These are phyloP conservation scores for Lasioglossum lativentre DNA, from an alignment of 2,888 invertebrate species.

Conservation along the genomic window DNA sequence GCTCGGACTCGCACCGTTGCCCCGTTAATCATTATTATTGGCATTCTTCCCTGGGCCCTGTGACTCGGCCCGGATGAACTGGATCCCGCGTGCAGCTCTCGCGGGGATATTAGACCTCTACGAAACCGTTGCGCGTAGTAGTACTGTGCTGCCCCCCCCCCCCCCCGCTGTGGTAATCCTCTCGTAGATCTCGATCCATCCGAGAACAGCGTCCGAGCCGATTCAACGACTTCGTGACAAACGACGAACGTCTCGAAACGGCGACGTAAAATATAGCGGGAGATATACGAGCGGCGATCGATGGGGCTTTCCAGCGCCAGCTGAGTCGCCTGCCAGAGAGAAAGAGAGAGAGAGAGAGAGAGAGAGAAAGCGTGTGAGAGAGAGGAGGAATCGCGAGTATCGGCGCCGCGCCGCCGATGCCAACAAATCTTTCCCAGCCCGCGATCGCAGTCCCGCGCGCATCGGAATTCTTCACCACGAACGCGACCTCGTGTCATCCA, in stretches of 20 bases:
- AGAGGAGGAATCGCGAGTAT: conserved; percentile 1
- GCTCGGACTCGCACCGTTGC: background rate
- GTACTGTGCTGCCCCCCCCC: too few relatives aligned
- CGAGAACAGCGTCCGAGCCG: conserved; percentile 5
- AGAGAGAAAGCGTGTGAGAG: background rate
- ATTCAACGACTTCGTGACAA: conserved; percentile 36
- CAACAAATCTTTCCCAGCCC: conserved; percentile 27
- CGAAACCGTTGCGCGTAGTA: conserved; percentile 12
- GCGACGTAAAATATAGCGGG: conserved; percentile 36
- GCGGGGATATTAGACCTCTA: conserved; percentile 46
- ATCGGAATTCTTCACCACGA: background rate
- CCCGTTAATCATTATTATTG: conserved; percentile 77
- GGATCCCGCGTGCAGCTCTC: conserved; percentile 34
- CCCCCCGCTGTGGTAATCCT: conserved; percentile 35
- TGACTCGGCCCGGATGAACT: conserved; percentile 47
- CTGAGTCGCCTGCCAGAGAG: background rate
- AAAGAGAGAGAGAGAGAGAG: background rate
- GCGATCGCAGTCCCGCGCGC: conserved; percentile 2
- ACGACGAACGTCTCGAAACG: conserved; percentile 31
- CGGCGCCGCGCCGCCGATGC: conserved; percentile 16
- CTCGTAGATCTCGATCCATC: conserved; percentile 48
- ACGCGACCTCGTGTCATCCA: background rate
- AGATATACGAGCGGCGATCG: conserved; percentile 18
- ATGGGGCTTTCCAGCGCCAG: background rate
- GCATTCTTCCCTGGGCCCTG: conserved; percentile 53